Evolutionary conservation across 1,140 invertebrate species (phyloP), one percentile per base, ranked within the genome.

Genomic region (Drosophila jambulina): DNA sequence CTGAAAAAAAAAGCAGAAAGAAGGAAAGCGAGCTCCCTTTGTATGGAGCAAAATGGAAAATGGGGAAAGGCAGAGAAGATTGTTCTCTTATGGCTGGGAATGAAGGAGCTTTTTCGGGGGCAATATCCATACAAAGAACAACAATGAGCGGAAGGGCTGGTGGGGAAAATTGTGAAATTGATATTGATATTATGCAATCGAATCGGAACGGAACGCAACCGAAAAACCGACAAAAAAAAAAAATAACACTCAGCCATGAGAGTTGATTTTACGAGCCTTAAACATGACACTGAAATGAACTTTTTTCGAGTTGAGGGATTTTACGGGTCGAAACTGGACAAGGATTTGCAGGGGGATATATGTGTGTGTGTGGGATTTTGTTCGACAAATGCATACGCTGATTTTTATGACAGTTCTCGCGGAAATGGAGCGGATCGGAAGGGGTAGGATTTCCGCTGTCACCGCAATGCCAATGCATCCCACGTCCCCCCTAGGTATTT

Each of bases 281-380:
- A 81, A 81, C 74, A 78, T 81, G 82, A 75, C 74, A 86, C 46
- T 48, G 34, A 77, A 68, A 58, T 72, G 36, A 71, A 72, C 53
- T 71, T 70, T 61, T 65, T 49, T 54, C 23, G 42, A 62, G 42
- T 34, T 40, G 34, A 43, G 17, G 27, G 40, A 38, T 61, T 61
- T 60, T 27, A 56, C 34, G 53, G 21, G 15, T 0, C 53, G 3
- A 38, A 38, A 23, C 53, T 54, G 51, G 51, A 54, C 32, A 23
- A 36, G 51, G 32, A 23, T 17, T 2, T 3, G 49, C 1, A 7
- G 13, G 8, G 19, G 27, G 32, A 10, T 32, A 12, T 32, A 3
- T 32, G 29, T 9, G 10, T 32, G 3, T 13, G 17, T 23, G 40
- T 32, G 61, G 61, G 36, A 32, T 43, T 36, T 32, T 9, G 25